phyloP scores from a whole-genome alignment of 2,888 invertebrate genomes.

The Morpho achilles region DNA sequence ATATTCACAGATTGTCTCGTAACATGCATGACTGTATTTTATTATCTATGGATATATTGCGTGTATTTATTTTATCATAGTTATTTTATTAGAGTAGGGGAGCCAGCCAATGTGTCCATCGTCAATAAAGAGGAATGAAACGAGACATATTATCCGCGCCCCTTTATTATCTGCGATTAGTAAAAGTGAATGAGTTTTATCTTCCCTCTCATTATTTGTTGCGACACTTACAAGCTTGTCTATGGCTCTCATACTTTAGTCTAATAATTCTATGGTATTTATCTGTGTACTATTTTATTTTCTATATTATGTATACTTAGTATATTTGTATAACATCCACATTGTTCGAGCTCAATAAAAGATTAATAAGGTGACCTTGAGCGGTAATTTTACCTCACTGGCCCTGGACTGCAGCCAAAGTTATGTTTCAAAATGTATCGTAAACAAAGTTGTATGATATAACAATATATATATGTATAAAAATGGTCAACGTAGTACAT shows the following conservation, averaged over 20 bases:
- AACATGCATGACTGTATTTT: slow-evolving; percentile 12
- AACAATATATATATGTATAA: slow-evolving; percentile 8
- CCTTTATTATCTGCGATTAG: no score
- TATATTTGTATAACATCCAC: slow-evolving; percentile 18
- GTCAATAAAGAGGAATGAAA: no score
- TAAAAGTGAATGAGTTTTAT: no score
- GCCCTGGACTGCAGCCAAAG: slow-evolving; percentile 29
- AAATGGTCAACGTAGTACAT: background rate
- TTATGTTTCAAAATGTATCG: slow-evolving; percentile 23
- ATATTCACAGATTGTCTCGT: slow-evolving; percentile 14
- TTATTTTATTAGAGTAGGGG: no score
- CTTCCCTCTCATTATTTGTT: no score
- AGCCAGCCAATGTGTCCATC: no score
- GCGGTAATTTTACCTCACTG: slow-evolving; percentile 30
- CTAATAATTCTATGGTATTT: no score
- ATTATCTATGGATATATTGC: background rate
- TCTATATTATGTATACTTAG: slow-evolving; percentile 7
- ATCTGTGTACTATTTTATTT: slow-evolving; percentile 2
- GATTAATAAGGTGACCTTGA: slow-evolving; percentile 32
- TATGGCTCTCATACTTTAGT: no score
- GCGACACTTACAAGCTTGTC: no score
- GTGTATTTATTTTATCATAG: no score
- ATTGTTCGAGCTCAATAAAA: slow-evolving; percentile 23
- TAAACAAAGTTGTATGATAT: slow-evolving; percentile 11
- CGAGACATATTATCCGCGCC: no score